Evolutionary conservation across 2,888 invertebrate species (phyloP).

Genomic region (Pristionchus arcanus): DNA sequence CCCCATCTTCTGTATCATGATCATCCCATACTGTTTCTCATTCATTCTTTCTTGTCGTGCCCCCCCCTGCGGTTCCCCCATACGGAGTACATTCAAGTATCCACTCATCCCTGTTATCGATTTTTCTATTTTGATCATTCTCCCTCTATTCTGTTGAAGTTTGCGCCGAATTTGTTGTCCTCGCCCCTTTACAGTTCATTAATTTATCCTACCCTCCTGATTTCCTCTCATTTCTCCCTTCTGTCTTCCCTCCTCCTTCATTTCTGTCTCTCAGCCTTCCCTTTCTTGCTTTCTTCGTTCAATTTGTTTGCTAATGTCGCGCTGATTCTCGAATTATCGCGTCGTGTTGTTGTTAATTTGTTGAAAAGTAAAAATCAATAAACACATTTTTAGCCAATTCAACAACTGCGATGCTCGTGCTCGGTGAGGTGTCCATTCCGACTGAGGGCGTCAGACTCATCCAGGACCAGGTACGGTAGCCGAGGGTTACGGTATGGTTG

Average conservation of each 20-base stretch:
- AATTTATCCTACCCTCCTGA: neutral
- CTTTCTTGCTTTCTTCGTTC: neutral
- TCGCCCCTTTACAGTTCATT: neutral
- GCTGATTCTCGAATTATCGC: neutral
- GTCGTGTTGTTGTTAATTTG: neutral
- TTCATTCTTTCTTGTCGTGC: no score
- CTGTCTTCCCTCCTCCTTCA: neutral
- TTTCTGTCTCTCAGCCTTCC: neutral
- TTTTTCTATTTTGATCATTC: neutral
- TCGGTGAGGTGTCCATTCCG: constrained; percentile 63
- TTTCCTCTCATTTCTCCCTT: neutral
- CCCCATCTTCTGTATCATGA: no score
- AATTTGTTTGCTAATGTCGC: no score
- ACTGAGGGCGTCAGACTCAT: constrained; percentile 67
- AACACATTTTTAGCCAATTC: neutral
- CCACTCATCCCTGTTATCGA: neutral
- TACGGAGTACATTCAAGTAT: neutral
- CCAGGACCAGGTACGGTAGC: constrained; percentile 65
- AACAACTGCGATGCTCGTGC: constrained; percentile 59
- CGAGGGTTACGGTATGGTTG: no score
- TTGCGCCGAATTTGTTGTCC: no score
- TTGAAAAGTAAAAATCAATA: neutral
- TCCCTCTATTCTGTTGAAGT: no score
- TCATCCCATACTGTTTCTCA: no score
- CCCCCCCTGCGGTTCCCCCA: no score